phyloP scores from a whole-genome alignment of 2,888 invertebrate species.

The Leptinotarsa haldemani region DNA sequence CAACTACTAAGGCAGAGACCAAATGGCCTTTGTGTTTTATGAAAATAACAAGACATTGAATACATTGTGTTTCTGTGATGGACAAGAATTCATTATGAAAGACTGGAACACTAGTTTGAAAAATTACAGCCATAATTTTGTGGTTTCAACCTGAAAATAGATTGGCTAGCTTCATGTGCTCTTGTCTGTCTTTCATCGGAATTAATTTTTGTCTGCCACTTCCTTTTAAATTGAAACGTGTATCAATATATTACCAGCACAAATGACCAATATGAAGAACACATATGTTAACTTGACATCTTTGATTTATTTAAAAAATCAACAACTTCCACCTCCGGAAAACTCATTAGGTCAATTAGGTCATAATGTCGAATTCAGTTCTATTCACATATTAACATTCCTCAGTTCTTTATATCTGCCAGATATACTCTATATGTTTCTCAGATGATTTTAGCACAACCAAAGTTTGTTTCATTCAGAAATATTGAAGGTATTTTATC shows the following conservation, averaged over 20 bases:
- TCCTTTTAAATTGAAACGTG: background rate
- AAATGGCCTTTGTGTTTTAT: background rate
- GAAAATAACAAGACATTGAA: background rate
- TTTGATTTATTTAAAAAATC: background rate
- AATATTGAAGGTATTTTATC: background rate
- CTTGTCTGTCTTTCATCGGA: background rate
- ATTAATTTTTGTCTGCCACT: background rate
- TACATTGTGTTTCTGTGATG: background rate
- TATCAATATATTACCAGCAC: background rate
- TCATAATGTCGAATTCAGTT: background rate
- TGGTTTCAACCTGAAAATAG: too few relatives aligned
- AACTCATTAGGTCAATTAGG: too few relatives aligned
- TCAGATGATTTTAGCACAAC: background rate
- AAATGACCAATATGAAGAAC: background rate
- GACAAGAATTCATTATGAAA: background rate
- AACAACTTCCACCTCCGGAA: background rate
- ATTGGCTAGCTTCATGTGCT: too few relatives aligned
- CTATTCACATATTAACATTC: background rate
- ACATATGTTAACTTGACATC: background rate
- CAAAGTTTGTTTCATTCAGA: background rate
- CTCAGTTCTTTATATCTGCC: background rate
- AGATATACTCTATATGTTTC: background rate
- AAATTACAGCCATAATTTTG: background rate
- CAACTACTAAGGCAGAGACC: conserved; percentile 4
- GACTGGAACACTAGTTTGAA: background rate